Evolutionary conservation across 1,140 invertebrate species (phyloP).

Genomic region (Cataglyphis hispanica): DNA sequence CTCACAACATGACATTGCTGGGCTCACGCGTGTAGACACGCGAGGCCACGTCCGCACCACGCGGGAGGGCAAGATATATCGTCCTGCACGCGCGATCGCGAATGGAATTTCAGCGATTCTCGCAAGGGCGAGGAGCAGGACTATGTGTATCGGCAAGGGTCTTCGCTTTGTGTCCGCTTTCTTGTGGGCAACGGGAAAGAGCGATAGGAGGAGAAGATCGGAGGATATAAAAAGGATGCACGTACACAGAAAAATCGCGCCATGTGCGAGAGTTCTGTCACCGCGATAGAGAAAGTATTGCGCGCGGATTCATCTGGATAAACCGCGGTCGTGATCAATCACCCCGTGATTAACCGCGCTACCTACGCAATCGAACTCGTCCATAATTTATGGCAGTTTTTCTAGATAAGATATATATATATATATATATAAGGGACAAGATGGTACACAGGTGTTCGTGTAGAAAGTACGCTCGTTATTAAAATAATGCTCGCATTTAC

Average conservation of each 20-base stretch:
- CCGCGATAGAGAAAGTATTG: slow-evolving; percentile 69
- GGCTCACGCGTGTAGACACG: slow-evolving; percentile 76
- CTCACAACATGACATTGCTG: slow-evolving; percentile 79
- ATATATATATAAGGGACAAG: slow-evolving; percentile 55
- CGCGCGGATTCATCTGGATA: slow-evolving; percentile 76
- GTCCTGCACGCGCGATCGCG: slow-evolving; percentile 7
- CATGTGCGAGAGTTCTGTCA: slow-evolving; percentile 62
- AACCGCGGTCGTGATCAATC: slow-evolving; percentile 76
- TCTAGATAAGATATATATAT: slow-evolving; percentile 56
- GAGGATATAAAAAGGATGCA: slow-evolving; percentile 32
- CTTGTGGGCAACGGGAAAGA: neutral
- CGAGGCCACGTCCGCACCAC: slow-evolving; percentile 67
- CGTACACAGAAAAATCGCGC: slow-evolving; percentile 40
- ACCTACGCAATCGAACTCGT: slow-evolving; percentile 71
- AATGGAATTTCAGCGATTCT: slow-evolving; percentile 64
- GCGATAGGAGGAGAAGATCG: neutral
- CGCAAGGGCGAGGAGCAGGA: slow-evolving; percentile 16
- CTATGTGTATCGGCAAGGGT: slow-evolving; percentile 44
- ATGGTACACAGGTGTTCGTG: slow-evolving; percentile 48
- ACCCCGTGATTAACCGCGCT: slow-evolving; percentile 73
- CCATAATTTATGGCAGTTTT: slow-evolving; percentile 70
- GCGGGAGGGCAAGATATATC: slow-evolving; percentile 64
- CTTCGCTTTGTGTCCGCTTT: neutral
- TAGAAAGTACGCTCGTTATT: slow-evolving; percentile 49
- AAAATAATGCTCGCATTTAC: slow-evolving; percentile 4